Percentiles rank a stretch among this genome's conserved stretches.
These are phyloP conservation scores for Notarius quadriscutis DNA, from an alignment of 2,113 vertebrate species.

Conservation along the genomic window DNA sequence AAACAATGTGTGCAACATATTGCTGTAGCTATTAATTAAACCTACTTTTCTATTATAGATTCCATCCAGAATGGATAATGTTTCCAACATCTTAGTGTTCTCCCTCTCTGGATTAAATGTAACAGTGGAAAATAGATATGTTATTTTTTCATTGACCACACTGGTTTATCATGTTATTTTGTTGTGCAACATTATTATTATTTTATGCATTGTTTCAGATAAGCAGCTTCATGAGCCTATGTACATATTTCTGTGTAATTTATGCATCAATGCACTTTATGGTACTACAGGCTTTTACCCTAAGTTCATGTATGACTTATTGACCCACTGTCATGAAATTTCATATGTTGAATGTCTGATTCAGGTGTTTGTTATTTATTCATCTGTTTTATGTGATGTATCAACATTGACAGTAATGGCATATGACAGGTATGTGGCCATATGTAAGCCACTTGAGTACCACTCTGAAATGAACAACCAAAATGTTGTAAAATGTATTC, in stretches of 20 bases:
- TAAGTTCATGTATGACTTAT: slow-evolving; percentile 49
- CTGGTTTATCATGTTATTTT: slow-evolving; percentile 40
- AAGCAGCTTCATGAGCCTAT: slow-evolving; percentile 52
- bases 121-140: slow-evolving; percentile 40
- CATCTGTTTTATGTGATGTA: slow-evolving; percentile 46
- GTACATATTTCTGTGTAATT: slow-evolving; percentile 64
- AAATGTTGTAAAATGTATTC: slow-evolving; percentile 33
- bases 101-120: slow-evolving; percentile 50
- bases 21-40: not conserved
- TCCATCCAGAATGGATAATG: slow-evolving; percentile 21
- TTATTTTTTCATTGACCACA: slow-evolving; percentile 33
- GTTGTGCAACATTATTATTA: slow-evolving; percentile 31
- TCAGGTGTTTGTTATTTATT: slow-evolving; percentile 52
- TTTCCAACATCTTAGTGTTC: slow-evolving; percentile 38
- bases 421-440: slow-evolving; percentile 52
- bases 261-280: slow-evolving; percentile 61
- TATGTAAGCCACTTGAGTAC: slow-evolving; percentile 50
- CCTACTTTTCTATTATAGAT: slow-evolving; percentile 8
- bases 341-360: slow-evolving; percentile 46
- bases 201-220: slow-evolving; percentile 32
- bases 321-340: slow-evolving; percentile 38
- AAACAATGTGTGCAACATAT: not conserved
- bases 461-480: slow-evolving; percentile 48
- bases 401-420: slow-evolving; percentile 53
- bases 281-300: slow-evolving; percentile 61